Evolutionary conservation across 2,113 vertebrate genomes (phyloP).

Genomic region (Bombycilla garrulus): DNA sequence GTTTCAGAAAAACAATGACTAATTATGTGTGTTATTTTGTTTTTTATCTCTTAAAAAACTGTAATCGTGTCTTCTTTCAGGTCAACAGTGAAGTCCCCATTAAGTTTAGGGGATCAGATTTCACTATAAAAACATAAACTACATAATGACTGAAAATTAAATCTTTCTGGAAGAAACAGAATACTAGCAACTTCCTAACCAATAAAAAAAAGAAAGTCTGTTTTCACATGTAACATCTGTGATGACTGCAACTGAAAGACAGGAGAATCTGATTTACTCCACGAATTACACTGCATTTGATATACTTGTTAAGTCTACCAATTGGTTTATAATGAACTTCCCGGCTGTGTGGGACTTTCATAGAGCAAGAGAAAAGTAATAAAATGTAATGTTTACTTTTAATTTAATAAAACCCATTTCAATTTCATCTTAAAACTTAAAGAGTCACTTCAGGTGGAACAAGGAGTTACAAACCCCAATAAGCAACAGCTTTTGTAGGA

Average conservation of each 20-base stretch:
- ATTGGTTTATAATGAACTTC: background rate
- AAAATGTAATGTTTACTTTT: background rate
- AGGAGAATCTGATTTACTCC: background rate
- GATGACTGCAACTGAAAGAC: background rate
- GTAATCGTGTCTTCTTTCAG: background rate
- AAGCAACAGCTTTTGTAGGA: background rate
- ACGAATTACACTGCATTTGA: background rate
- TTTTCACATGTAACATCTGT: background rate
- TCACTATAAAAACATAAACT: background rate
- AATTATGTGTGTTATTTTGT: background rate
- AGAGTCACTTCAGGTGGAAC: background rate
- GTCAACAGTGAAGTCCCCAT: background rate
- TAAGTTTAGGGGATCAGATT: background rate
- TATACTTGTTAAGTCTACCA: background rate
- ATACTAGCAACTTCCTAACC: background rate
- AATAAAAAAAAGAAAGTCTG: background rate
- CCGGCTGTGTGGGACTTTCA: background rate
- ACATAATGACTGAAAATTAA: background rate
- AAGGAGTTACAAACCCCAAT: background rate
- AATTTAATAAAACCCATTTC: background rate
- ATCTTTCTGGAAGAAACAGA: background rate
- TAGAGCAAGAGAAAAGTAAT: background rate
- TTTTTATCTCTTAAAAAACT: background rate
- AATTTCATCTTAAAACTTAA: background rate
- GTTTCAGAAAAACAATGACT: background rate